Percentiles rank a stretch among this genome's conserved stretches.
phyloP scores from a whole-genome alignment of 2,113 vertebrate genomes.

The Plestiodon gilberti region DNA sequence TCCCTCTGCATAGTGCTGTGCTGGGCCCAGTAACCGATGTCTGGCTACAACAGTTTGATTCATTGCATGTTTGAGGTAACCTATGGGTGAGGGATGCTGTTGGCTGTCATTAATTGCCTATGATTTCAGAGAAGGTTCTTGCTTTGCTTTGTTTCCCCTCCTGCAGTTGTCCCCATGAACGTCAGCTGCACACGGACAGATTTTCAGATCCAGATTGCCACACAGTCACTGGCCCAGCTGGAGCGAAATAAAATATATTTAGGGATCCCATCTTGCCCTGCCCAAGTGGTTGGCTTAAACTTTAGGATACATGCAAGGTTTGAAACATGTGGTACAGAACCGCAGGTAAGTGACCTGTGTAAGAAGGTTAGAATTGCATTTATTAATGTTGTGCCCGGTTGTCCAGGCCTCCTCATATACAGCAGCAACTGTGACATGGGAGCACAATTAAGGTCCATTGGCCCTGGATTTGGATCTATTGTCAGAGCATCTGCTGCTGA shows the following conservation, averaged over 20 bases:
- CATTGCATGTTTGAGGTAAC: neutral
- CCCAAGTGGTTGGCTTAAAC: constrained; percentile 83
- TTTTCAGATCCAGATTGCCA: constrained; percentile 91
- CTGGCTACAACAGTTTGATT: neutral
- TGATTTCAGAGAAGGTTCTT: neutral
- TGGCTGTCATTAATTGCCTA: neutral
- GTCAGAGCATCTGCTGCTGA: neutral
- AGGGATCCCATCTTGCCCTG: constrained; percentile 85
- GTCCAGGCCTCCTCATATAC: neutral
- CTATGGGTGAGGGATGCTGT: too few relatives aligned
- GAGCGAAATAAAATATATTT: constrained; percentile 89
- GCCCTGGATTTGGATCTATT: neutral
- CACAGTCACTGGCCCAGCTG: constrained; percentile 84
- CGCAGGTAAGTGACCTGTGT: constrained; percentile 79
- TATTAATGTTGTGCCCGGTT: neutral
- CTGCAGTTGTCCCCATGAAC: constrained; percentile 90
- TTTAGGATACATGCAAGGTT: constrained; percentile 94
- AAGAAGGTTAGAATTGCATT: neutral
- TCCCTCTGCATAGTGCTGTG: neutral
- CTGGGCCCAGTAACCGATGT: neutral
- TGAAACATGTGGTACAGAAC: constrained; percentile 88
- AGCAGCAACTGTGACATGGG: neutral
- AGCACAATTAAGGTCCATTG: neutral
- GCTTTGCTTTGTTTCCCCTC: constrained; percentile 7
- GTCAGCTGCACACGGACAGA: constrained; percentile 94